Evolutionary conservation across 2,797 vertebrate genomes (phyloP), one percentile per base, ranked within the genome.

Genomic region (Notolabrus celidotus): DNA sequence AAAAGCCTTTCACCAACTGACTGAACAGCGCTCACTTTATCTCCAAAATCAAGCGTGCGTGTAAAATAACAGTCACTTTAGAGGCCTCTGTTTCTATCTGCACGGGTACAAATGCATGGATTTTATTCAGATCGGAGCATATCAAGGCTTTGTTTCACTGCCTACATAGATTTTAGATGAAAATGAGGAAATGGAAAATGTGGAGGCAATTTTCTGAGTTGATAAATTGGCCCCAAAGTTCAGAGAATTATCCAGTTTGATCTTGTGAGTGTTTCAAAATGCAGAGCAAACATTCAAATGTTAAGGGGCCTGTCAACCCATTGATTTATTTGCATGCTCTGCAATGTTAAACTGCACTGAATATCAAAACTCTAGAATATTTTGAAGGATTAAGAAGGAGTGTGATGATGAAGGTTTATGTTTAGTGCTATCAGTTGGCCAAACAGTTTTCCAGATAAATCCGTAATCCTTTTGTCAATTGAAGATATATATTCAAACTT

Each of bases 1-100:
- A 88, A 89, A 91, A 85, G 85, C 76, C 64, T 70, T 81, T 81
- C 72, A 80, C 74, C 64, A 74, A 83, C 65, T 84, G 74, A 84
- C 82, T 85, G 77, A 87, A 77, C 39, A 42, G 62, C 10, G 16
- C 58, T 85, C 80, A 65, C 69, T 88, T 90, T 70, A 79, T 90
- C 85, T 84, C 55, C 58, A 60, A 65, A 72, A 74, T 55, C 41
- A 69, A 73, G 83, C 59, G 71, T 39, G 52, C 25, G 47, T 22
- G 46, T 45, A 65, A 81, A 79, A 68, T 67, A 79, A 54, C 77
- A 68, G 68, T 75, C 23, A 52, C 60, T 86, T n/a, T n/a, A 74
- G 78, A 82, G 46, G 78, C 72, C 80, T 76, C 43, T 42, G 69
- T 70, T 82, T 79, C 66, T 5, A 62, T 74, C 79, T 38, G 49